Evolutionary conservation across 2,113 vertebrate species (phyloP), one percentile per base, ranked within the genome.

Genomic region (Coreoperca whiteheadi): DNA sequence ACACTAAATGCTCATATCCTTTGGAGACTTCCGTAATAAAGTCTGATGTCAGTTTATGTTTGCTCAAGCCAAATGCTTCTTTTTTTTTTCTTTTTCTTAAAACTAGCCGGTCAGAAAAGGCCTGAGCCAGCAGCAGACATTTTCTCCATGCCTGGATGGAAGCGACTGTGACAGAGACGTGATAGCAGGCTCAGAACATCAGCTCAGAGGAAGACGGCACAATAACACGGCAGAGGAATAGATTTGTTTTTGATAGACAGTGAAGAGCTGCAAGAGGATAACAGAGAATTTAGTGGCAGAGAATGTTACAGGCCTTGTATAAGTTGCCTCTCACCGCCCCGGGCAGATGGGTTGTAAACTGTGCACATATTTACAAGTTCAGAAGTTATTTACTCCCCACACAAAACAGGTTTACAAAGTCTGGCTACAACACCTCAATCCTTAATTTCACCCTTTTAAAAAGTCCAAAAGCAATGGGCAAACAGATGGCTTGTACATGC

Each of bases 161-260:
- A 69, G 56, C 61, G 50, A 39, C 39, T 54, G 65, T 77, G 87
- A 87, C 74, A 80, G 75, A 69, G 77, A 78, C 15, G 20, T 60
- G 74, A 84, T 37, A 23, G 69, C 46, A 25, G 73, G 21, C 43
- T 81, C 53, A 65, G 77, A 39, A 37, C 54, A 57, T 84, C 65
- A 12, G 51, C 78, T 74, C 59, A 46, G 50, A 50, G 64, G 81
- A 37, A 81, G 46, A 76, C 56, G 65, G 76, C 68, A 76, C 82
- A 83, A 79, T 73, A 84, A 83, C 79, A 60, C 50, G 30, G 61
- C 32, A 1, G 61, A 82, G 67, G 67, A 70, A 66, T 54, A 59
- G 57, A 82, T 86, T 85, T 89, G 67, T 74, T 74, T 86, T 85
- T 88, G 86, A 85, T 86, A 46, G 76, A 77, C 71, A 71, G 61